Base-by-base conservation (phyloP, 2,888 invertebrate genomes). In the Dasypogon diadema region DNA sequence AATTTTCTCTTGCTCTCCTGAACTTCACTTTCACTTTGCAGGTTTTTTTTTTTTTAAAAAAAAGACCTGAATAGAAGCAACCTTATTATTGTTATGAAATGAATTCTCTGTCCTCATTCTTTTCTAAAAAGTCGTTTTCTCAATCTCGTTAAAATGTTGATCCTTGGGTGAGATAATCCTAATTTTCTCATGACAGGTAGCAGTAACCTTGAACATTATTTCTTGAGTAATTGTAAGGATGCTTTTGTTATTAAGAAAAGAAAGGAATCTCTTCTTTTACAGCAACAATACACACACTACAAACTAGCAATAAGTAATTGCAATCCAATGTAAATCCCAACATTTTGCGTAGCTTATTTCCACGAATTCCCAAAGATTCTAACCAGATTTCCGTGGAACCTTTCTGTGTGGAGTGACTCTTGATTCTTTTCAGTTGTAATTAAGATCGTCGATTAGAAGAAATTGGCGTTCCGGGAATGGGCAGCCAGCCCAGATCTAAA, bases 381-480 rank as follows among this genome's bases (percentile, higher is more conserved):
- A 12, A 42, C n/a, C 42, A 42, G n/a, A 42, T 42, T 42, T 1
- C 8, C n/a, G n/a, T 12, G 30, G 30, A 42, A 42, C 42, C 42
- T 42, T 42, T 42, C 2, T 6, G 42, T 42, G 6, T 42, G 42
- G 42, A 42, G n/a, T 42, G 42, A 42, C 42, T 42, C 42, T 42
- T 14, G 14, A 10, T 26, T 56, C 56, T 56, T 8, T 4, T 6
- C n/a, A 26, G 18, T 51, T 34, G 54, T 70, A 70, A 70, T 70
- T 70, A 54, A 70, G 70, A 70, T 70, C 70, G 70, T 54, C 54
- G 70, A 70, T 70, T 70, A 70, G 54, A 51, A 70, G 65, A 70
- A 54, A 70, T 70, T 70, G 70, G 54, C 70, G 54, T 70, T 70
- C 70, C 70, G 48, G 48, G 65, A 46, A 65, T 60, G 60, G 60